These are phyloP conservation scores for Ostrea denselamellosa DNA, from an alignment of 1,140 invertebrate genomes.

Conservation along the genomic window DNA sequence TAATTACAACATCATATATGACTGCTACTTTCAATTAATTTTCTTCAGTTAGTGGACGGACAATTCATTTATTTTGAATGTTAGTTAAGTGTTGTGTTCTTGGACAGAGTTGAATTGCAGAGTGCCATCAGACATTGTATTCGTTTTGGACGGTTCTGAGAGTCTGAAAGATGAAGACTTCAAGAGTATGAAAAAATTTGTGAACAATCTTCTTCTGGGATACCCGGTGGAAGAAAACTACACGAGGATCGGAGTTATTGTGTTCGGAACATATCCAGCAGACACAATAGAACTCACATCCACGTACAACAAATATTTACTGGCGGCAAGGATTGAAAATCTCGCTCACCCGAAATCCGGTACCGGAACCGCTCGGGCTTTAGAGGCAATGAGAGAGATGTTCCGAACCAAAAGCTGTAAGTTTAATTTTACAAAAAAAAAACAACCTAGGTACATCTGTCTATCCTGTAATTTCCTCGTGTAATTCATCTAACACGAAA, in stretches of 20 bases:
- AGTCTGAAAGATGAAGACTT: constrained; percentile 50
- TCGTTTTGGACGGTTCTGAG: constrained; percentile 52
- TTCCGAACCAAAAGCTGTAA: constrained; percentile 41
- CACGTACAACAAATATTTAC: constrained; percentile 1
- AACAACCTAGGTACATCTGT: no score
- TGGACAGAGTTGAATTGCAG: constrained; percentile 42
- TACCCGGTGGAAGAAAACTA: constrained; percentile 33
- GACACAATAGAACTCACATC: constrained; percentile 28
- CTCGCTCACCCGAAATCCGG: constrained; percentile 44
- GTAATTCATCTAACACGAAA: no score
- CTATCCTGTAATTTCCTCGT: no score
- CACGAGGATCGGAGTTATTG: constrained; percentile 48
- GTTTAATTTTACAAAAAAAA: not conserved
- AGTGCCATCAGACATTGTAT: constrained; percentile 48
- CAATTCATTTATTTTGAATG: no score
- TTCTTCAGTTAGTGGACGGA: no score
- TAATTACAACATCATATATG: no score
- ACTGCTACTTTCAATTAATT: no score
- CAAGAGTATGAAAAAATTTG: constrained; percentile 49
- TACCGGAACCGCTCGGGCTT: constrained; percentile 41
- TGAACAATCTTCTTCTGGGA: constrained; percentile 24
- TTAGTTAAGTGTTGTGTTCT: not conserved
- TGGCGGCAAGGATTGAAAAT: constrained; percentile 32
- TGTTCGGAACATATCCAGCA: constrained; percentile 41
- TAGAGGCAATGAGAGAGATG: constrained; percentile 43